Evolutionary conservation across 2,888 invertebrate species (phyloP), one percentile per base, ranked within the genome.

Genomic region (Sceliomorpha sp.): DNA sequence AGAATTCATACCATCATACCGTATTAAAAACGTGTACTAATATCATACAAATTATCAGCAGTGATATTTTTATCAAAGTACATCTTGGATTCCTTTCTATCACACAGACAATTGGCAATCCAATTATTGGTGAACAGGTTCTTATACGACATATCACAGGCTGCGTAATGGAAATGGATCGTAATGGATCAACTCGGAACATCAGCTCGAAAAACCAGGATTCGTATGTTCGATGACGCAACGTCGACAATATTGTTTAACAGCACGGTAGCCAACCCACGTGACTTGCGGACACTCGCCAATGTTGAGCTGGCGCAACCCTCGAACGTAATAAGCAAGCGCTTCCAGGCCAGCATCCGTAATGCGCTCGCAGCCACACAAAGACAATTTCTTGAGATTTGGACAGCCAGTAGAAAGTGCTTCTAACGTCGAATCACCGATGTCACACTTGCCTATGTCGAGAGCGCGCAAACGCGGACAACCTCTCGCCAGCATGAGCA

Each of bases 221-320:
- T 98, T 97, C 1, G 97, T 97, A 85, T 98, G 97, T 86, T 98
- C 97, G 73, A 98, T 97, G 72, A 97, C 94, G 88, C 97, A 98
- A 79, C 95, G 89, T 81, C 96, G 95, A 89, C 97, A 98, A 85
- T 95, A 96, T 84, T 95, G 95, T 88, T 97, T 97, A 34, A 98
- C 96, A 2, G 96, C 96, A 77, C 96, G 90, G 86, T 97, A 97
- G 0, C 97, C 97, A 76, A 97, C 93, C 36, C 96, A 89, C 2
- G 97, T 95, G 75, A 98, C 94, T 14, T 76, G 71, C 63, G 96
- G 95, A 68, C 97, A 97, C 87, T 97, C 97, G 82, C 97, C 97
- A 70, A 98, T 97, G 86, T 97, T 97, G 6, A 98, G 90, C 84
- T 97, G 97, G 56, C 96, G 96, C 29, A 98, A 89, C 0, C 96